These are phyloP conservation scores for Heliconius congener DNA, from an alignment of 1,140 invertebrate genomes.

Conservation along the genomic window DNA sequence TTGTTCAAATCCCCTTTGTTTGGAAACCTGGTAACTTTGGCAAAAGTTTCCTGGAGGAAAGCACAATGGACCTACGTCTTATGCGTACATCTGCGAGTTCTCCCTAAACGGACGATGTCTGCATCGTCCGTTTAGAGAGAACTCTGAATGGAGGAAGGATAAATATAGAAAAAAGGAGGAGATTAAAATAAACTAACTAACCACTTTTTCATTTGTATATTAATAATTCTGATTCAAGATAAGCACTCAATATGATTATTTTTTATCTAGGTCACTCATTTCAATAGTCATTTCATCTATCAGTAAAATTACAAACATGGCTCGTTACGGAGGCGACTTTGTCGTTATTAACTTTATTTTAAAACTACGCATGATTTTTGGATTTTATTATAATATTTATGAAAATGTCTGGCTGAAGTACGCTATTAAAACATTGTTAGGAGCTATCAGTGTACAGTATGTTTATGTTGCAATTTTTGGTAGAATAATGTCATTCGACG, in stretches of 20 bases:
- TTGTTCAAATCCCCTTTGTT: too few relatives aligned
- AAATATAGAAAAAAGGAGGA: too few relatives aligned
- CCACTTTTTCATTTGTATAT: slow-evolving; percentile 1
- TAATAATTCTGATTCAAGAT: background rate
- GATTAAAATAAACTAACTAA: background rate
- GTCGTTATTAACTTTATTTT: slow-evolving; percentile 17
- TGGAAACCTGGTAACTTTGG: too few relatives aligned
- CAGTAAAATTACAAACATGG: background rate
- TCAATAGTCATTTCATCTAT: background rate
- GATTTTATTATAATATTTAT: slow-evolving; percentile 18
- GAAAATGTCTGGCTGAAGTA: slow-evolving; percentile 5
- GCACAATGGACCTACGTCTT: too few relatives aligned
- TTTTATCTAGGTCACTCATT: slow-evolving; percentile 2
- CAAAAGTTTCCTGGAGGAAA: too few relatives aligned
- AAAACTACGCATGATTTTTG: slow-evolving; percentile 10
- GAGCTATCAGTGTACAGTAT: background rate
- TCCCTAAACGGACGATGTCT: too few relatives aligned
- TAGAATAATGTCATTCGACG: background rate
- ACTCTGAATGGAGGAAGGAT: too few relatives aligned
- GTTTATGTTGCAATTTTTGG: background rate
- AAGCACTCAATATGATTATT: slow-evolving; percentile 14
- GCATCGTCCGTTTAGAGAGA: too few relatives aligned
- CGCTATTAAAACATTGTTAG: background rate
- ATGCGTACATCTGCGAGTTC: too few relatives aligned
- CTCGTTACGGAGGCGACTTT: background rate